Evolutionary conservation across 2,888 invertebrate species (phyloP).

Genomic region (Pollenia amentaria): DNA sequence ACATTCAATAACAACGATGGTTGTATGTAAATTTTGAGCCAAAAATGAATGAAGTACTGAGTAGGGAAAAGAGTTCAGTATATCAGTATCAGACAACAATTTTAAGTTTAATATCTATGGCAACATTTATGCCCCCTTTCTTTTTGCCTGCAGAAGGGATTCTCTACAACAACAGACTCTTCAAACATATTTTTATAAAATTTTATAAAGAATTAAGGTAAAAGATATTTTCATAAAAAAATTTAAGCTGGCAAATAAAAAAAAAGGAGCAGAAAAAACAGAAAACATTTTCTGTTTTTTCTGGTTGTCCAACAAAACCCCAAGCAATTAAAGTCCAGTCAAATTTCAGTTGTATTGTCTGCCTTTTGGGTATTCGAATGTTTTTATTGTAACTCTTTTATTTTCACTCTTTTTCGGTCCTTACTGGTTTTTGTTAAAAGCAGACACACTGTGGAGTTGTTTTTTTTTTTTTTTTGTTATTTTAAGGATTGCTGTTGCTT

Average conservation of each 20-base stretch:
- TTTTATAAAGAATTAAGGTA: neutral
- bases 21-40: conserved; percentile 9
- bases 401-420: conserved; percentile 6
- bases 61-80: neutral
- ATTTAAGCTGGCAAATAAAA: neutral
- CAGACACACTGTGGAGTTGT: neutral
- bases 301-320: conserved; percentile 66
- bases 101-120: conserved; percentile 23
- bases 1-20: conserved; percentile 14
- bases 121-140: neutral
- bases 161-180: neutral
- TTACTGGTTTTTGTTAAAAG: neutral
- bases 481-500: neutral
- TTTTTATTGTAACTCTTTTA: conserved; percentile 24
- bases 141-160: too few species aligned
- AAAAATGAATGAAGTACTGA: conserved; percentile 13
- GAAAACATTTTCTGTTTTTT: neutral
- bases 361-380: conserved; percentile 63
- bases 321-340: conserved; percentile 74
- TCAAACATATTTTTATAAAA: neutral
- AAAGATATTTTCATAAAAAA: conserved; percentile 29
- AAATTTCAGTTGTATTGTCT: conserved; percentile 73
- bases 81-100: conserved; percentile 10
- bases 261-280: neutral
- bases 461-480: neutral